Evolutionary conservation across 2,113 vertebrate genomes (phyloP).

Genomic region (Leptodactylus fuscus): DNA sequence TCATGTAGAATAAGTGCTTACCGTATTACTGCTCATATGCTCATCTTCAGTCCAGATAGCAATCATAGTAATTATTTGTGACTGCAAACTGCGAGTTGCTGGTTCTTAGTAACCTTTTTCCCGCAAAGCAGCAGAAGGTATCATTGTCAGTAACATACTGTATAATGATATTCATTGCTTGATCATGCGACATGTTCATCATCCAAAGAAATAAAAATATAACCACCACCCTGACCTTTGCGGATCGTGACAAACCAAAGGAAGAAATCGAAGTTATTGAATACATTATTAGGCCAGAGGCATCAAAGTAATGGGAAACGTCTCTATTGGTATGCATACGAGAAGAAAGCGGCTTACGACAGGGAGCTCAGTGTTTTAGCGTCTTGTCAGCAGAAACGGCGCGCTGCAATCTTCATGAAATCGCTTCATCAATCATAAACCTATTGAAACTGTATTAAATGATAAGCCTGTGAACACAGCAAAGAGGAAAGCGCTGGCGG

Average conservation of each 20-base stretch:
- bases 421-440: conserved; percentile 37
- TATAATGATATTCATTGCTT: conserved; percentile 34
- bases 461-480: conserved; percentile 25
- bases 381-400: conserved; percentile 11
- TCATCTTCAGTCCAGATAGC: not conserved
- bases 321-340: not conserved
- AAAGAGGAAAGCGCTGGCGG: not conserved
- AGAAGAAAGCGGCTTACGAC: not conserved
- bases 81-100: not conserved
- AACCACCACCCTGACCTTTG: conserved; percentile 18
- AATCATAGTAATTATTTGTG: conserved; percentile 12
- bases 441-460: conserved; percentile 42
- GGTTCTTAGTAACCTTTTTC: conserved; percentile 14
- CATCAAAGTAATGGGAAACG: not conserved
- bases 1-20: too few relatives aligned
- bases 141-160: not conserved
- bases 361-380: not conserved
- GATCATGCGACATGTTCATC: not conserved
- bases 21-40: not conserved
- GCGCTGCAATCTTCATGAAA: conserved; percentile 13
- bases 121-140: not conserved
- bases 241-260: conserved; percentile 25
- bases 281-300: not conserved
- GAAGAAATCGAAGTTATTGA: conserved; percentile 19
- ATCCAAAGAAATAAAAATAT: not conserved